Evolutionary conservation across 2,113 vertebrate genomes (phyloP).

Genomic region (Odocoileus hemionus): DNA sequence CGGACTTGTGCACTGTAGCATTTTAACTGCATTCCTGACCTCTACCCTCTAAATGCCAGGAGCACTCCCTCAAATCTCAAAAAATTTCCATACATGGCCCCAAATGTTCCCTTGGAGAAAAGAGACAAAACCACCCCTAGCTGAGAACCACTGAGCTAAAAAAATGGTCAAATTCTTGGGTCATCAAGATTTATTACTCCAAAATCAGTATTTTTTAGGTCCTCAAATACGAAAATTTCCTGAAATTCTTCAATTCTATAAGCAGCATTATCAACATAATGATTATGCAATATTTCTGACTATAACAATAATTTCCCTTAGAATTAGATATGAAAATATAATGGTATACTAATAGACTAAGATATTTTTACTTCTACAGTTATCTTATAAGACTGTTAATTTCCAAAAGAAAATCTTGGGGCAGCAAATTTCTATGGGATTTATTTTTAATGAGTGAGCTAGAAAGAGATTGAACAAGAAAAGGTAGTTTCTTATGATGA

Average conservation of each 20-base stretch:
- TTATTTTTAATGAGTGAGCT: neutral
- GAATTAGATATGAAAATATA: neutral
- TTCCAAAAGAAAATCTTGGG: neutral
- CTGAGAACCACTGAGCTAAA: neutral
- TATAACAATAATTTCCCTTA: neutral
- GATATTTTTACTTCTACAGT: neutral
- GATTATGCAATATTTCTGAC: neutral
- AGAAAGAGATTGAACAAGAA: neutral
- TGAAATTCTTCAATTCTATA: neutral
- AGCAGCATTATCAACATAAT: neutral
- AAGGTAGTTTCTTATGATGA: neutral
- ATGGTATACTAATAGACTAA: neutral
- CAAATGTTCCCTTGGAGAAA: neutral
- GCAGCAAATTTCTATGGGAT: neutral
- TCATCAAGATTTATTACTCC: neutral
- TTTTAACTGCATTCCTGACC: neutral
- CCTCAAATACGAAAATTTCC: neutral
- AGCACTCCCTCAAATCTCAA: neutral
- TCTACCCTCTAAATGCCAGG: neutral
- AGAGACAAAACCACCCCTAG: neutral
- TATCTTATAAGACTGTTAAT: neutral
- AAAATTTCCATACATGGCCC: neutral
- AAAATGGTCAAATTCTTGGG: neutral
- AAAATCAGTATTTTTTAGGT: neutral
- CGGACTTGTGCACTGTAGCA: neutral